Percentiles rank a stretch among this genome's conserved stretches.
These are phyloP conservation scores for Xenopus borealis DNA, from an alignment of 2,113 vertebrate genomes.

Conservation along the genomic window DNA sequence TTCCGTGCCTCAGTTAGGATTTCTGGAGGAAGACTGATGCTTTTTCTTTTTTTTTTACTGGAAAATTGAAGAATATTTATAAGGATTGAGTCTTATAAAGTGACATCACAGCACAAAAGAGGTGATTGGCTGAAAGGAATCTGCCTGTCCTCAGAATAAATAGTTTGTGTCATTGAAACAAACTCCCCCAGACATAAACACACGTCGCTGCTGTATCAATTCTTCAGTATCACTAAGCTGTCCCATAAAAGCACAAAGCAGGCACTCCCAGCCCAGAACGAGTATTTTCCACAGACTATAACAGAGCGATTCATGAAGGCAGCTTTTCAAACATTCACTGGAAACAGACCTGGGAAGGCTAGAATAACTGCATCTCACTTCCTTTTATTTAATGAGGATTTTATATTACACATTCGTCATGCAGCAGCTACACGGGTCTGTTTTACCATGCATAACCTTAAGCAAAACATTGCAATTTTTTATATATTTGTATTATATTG, in stretches of 20 bases:
- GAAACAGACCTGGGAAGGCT: conserved; percentile 31
- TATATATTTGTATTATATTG: too few species aligned
- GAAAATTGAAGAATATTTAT: conserved; percentile 30
- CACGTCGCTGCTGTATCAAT: conserved; percentile 13
- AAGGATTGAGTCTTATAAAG: conserved; percentile 33
- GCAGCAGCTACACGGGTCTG: neutral
- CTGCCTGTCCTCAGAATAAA: conserved; percentile 10
- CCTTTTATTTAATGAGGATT: conserved; percentile 12
- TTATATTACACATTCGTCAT: neutral
- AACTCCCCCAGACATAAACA: conserved; percentile 36
- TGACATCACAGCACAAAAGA: conserved; percentile 36
- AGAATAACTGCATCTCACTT: conserved; percentile 24
- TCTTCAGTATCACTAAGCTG: conserved; percentile 19
- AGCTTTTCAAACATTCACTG: conserved; percentile 13
- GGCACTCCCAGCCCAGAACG: conserved; percentile 31
- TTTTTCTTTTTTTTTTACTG: neutral
- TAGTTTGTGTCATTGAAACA: conserved; percentile 28
- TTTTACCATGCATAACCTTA: too few species aligned
- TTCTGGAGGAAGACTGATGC: neutral
- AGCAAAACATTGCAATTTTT: too few species aligned
- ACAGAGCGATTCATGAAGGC: conserved; percentile 41
- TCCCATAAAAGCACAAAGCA: conserved; percentile 17
- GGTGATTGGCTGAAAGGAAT: conserved; percentile 28
- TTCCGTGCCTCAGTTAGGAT: neutral
- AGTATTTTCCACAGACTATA: conserved; percentile 34